Conservation (phyloP, 2,113 vertebrate species). For the Himantopus leucocephalus region DNA sequence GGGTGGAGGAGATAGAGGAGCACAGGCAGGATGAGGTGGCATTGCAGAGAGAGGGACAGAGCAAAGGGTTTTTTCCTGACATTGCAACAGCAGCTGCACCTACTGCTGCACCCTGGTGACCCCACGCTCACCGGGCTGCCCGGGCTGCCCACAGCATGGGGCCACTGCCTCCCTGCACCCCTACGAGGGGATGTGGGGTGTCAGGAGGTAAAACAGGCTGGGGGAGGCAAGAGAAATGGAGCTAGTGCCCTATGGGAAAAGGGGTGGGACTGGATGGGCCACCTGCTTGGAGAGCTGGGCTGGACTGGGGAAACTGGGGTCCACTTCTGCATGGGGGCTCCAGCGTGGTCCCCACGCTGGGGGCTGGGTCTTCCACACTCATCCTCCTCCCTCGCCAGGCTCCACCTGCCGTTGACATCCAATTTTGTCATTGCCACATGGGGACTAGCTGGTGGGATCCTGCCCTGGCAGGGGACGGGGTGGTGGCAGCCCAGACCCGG, state of each 20-base stretch:
- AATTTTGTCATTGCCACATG: neutral
- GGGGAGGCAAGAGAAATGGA: neutral
- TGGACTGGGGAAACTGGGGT: neutral
- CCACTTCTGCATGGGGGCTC: neutral
- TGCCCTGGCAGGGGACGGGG: neutral
- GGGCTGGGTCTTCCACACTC: neutral
- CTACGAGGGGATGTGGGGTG: accelerated
- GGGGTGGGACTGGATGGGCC: neutral
- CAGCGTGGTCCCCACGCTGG: accelerated
- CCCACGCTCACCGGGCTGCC: accelerated
- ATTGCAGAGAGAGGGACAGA: neutral
- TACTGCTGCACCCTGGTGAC: neutral
- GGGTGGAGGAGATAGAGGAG: neutral
- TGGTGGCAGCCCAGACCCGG: neutral
- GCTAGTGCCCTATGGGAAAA: neutral
- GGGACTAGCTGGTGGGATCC: neutral
- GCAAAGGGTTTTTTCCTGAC: neutral
- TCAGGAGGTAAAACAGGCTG: neutral
- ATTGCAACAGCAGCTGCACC: neutral
- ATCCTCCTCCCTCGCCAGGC: neutral
- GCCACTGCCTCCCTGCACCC: neutral
- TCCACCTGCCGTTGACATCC: neutral
- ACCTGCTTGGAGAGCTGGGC: neutral
- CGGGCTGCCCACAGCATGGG: neutral
- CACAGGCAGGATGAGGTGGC: neutral